phyloP scores from a whole-genome alignment of 2,888 invertebrate genomes.

The Coremacera marginata region DNA sequence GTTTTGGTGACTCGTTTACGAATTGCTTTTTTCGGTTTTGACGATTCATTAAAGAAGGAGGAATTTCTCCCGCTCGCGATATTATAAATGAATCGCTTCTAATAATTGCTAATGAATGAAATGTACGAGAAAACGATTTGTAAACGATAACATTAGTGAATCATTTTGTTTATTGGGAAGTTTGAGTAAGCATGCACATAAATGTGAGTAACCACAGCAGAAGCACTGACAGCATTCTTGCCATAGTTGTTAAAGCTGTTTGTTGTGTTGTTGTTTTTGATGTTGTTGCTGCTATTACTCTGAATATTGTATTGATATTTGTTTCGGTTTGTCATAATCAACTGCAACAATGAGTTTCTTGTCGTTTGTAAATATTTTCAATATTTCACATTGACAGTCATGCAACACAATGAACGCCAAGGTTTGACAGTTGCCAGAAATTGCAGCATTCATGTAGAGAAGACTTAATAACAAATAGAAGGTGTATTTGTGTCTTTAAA shows the following conservation, averaged over 20 bases:
- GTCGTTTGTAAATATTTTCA: conserved; percentile 47
- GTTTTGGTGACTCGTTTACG: too few relatives aligned
- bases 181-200: neutral
- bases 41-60: too few relatives aligned
- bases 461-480: too few relatives aligned
- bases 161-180: neutral
- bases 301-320: neutral
- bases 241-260: neutral
- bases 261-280: neutral
- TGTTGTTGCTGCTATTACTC: neutral
- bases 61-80: too few relatives aligned
- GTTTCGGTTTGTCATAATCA: conserved; percentile 11
- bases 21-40: too few relatives aligned
- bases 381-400: conserved; percentile 46
- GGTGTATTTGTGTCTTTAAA: too few relatives aligned
- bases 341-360: conserved; percentile 25
- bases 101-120: too few relatives aligned
- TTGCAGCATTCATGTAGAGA: too few relatives aligned
- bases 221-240: neutral
- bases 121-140: too few relatives aligned
- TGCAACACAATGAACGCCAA: conserved; percentile 4
- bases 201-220: neutral
- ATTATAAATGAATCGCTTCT: too few relatives aligned
- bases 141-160: too few relatives aligned
- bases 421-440: conserved; percentile 3